Evolutionary conservation across 2,797 vertebrate species (phyloP), one percentile per base, ranked within the genome.

Genomic region (Novumbra hubbsi): DNA sequence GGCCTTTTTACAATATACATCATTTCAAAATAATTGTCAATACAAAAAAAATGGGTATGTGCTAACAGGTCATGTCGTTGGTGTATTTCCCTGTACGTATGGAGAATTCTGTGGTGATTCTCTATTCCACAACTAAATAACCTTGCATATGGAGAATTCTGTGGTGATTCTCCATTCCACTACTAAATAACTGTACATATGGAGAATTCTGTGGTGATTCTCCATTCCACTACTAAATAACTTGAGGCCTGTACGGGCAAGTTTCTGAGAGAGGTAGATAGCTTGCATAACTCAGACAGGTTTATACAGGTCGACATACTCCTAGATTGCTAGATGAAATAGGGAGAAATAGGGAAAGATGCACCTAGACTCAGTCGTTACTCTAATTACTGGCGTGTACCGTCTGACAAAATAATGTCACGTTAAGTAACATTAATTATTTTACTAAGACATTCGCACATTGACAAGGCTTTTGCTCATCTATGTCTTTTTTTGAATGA

Each of bases 251-350:
- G 93, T 90, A 81, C 82, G 82, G 87, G 86, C 93, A 90, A 66
- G 93, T 74, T 77, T 63, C 19, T 45, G 71, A 78, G 73, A 73
- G 77, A 24, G 76, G 71, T 75, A 79, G 32, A 80, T 21, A 60
- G 49, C 60, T 83, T 86, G 86, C 91, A 93, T 92, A 91, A 81
- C 85, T 89, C 73, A 81, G 81, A 80, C 94, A 93, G 86, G 94
- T 90, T 86, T 76, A 6, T 81, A 83, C 93, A 86, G 84, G 94
- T 85, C 75, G 41, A 45, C 41, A 9, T 11, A 1, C 71, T 48
- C n/a, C 48, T 38, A 83, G 78, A 85, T 85, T 85, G 66, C 83
- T 85, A 80, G 82, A 89, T n/a, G n/a, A 69, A 69, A 71, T 41
- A 69, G 30, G 69, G 50, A 57, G 50, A 50, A 60, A 38, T 69